A percentile compares a stretch with the other conserved stretches of the same genome.
Conservation (phyloP, 1,140 invertebrate genomes). For the Drosophila sulfurigaster region DNA sequence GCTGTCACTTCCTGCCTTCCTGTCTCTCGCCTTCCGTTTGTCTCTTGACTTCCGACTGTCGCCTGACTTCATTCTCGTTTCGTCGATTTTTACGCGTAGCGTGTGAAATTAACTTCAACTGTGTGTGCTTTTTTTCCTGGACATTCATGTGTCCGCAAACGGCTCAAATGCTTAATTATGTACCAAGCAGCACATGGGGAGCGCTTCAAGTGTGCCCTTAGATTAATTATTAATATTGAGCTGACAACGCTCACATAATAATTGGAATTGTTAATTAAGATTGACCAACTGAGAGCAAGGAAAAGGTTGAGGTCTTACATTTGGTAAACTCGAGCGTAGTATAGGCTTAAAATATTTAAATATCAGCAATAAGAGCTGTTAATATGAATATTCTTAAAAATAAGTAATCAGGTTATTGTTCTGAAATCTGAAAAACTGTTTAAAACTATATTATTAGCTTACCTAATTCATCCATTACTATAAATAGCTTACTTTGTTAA, state of each 20-base stretch:
- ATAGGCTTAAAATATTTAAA: no score
- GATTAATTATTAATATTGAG: constrained; percentile 37
- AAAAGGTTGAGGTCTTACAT: not conserved
- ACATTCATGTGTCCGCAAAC: constrained; percentile 51
- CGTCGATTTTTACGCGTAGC: constrained; percentile 24
- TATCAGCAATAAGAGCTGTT: no score
- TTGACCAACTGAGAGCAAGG: not conserved
- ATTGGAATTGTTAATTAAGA: constrained; percentile 14
- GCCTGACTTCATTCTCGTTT: not conserved
- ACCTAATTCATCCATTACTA: no score
- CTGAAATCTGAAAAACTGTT: no score
- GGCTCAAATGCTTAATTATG: constrained; percentile 68
- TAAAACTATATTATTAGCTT: no score
- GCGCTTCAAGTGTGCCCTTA: constrained; percentile 24
- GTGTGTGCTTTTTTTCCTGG: constrained; percentile 36
- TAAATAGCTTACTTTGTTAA: no score
- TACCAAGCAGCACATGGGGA: constrained; percentile 64
- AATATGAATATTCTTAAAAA: not conserved
- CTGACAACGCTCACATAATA: not conserved
- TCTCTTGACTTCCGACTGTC: not conserved
- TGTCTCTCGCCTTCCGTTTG: not conserved
- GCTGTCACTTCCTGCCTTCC: constrained; percentile 1
- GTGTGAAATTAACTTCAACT: constrained; percentile 59
- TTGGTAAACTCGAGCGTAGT: not conserved
- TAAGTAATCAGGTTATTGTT: not conserved